Evolutionary conservation across 2,113 vertebrate genomes (phyloP), one percentile per base, ranked within the genome.

Genomic region (Aythya baeri): DNA sequence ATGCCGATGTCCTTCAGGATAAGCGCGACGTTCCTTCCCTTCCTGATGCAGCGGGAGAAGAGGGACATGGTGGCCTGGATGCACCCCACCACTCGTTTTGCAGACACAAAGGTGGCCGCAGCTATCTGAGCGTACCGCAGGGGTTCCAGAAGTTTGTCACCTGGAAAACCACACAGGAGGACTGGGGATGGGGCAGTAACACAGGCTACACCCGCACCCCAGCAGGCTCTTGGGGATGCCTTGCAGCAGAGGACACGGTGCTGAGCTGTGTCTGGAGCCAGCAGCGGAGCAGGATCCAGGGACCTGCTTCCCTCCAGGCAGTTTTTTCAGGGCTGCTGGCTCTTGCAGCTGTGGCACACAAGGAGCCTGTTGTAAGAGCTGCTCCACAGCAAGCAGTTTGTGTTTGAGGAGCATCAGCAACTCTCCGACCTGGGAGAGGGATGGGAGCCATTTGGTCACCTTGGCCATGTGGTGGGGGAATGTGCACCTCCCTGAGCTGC

Each of bases 151-250:
- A 34, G 50, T 46, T 80, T 58, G 78, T 54, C 17, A 27, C 62
- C 62, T 34, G 50, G 62, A 55, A 38, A 66, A 66, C 17, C 32
- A 34, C 4, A 20, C 25, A 41, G 65, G 29, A 22, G n/a, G 7
- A 23, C 17, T 1, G 1, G 8, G 7, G 23, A 23, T 1, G 1
- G 8, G 8, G 62, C 62, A 9, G 2, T 34, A 34, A 7, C 43
- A 32, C 31, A 57, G 50, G 25, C 25, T 55, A 49, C 4, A 9
- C 21, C 34, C 2, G 12, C 27, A 11, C 34, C 5, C 43, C 55
- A 76, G 8, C 52, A 13, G 61, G 36, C 36, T 43, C 76, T 66
- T 7, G 3, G 36, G 31, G 52, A 41, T 18, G 75, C 6, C 3
- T 55, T 38, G 7, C 62, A 41, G n/a, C 49, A 44, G 62, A 50